Conservation (phyloP, 2,797 vertebrate genomes). For the Lithobates pipiens region DNA sequence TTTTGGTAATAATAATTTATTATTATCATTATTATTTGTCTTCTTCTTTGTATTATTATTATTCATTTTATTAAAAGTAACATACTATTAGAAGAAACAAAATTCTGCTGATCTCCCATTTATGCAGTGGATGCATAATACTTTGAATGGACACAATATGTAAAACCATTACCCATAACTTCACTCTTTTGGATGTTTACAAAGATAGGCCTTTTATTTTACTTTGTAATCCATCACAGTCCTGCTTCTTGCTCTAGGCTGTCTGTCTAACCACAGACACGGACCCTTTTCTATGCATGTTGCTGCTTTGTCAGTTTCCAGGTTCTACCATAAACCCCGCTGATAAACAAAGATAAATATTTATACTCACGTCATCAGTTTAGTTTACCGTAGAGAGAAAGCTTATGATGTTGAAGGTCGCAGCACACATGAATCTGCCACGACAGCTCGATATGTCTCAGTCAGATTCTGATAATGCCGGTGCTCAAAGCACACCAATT, state of each 20-base stretch:
- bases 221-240: conserved; percentile 13
- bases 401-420: conserved; percentile 47
- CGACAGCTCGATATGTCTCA: conserved; percentile 42
- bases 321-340: conserved; percentile 17
- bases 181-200: not conserved
- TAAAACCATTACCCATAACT: no score
- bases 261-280: not conserved
- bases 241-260: not conserved
- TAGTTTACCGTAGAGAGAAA: conserved; percentile 46
- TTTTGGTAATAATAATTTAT: no score
- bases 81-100: no score
- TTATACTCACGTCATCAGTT: conserved; percentile 40
- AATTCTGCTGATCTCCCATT: no score
- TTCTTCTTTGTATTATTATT: no score
- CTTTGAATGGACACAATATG: no score
- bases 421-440: conserved; percentile 25
- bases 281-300: conserved; percentile 23
- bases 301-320: conserved; percentile 14
- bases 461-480: conserved; percentile 44
- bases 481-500: conserved; percentile 22
- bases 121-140: no score
- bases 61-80: no score
- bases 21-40: no score
- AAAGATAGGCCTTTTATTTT: not conserved
- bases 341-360: conserved; percentile 46